Percentiles rank a stretch among this genome's conserved stretches.
Conservation (phyloP, 2,113 vertebrate species). For the Orthonyx spaldingii region DNA sequence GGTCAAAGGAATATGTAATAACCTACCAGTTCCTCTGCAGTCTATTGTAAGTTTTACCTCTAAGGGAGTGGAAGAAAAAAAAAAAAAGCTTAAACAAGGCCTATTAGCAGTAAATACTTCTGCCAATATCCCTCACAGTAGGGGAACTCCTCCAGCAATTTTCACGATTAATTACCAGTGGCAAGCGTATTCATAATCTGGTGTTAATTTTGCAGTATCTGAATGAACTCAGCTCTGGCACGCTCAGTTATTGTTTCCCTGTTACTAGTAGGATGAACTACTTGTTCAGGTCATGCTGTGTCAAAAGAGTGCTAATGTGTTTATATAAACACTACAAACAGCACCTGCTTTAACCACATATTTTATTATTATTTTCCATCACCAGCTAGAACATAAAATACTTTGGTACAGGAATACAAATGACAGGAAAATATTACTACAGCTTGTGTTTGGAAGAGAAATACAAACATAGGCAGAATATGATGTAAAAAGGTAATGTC, state of each 20-base stretch:
- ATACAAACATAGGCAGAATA: background rate
- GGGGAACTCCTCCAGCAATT: slow-evolving; percentile 65
- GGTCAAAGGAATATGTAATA: background rate
- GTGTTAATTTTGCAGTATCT: slow-evolving; percentile 79
- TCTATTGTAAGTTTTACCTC: slow-evolving; percentile 64
- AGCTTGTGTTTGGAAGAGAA: background rate
- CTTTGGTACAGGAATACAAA: background rate
- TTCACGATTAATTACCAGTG: slow-evolving; percentile 72
- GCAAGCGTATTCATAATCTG: slow-evolving; percentile 76
- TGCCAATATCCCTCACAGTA: slow-evolving; percentile 76
- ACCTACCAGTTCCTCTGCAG: slow-evolving; percentile 33
- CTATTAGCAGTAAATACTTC: slow-evolving; percentile 76
- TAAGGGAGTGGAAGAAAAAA: background rate
- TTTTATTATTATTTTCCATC: slow-evolving; percentile 37
- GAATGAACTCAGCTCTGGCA: slow-evolving; percentile 64
- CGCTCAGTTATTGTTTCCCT: slow-evolving; percentile 62
- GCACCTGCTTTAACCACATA: slow-evolving; percentile 57
- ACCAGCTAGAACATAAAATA: slow-evolving; percentile 5
- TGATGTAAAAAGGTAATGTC: background rate
- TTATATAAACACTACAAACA: slow-evolving; percentile 61
- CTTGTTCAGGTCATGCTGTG: slow-evolving; percentile 63
- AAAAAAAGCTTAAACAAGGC: slow-evolving; percentile 76
- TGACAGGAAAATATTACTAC: background rate
- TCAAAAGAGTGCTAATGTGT: slow-evolving; percentile 69
- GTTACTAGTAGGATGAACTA: slow-evolving; percentile 62